Base-by-base conservation (phyloP, 2,113 vertebrate genomes). In the Heloderma charlesbogerti region DNA sequence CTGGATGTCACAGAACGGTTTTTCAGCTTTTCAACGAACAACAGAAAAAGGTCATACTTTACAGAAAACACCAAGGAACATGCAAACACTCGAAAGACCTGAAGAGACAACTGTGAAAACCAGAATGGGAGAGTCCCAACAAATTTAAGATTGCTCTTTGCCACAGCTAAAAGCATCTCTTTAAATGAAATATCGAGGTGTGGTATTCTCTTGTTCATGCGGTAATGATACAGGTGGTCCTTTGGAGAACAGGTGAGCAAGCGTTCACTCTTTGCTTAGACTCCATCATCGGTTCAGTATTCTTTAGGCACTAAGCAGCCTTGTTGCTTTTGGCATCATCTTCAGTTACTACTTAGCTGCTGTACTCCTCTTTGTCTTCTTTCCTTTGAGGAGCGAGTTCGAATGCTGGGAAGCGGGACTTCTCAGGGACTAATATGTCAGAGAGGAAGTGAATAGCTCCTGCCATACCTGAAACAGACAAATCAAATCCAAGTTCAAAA, bases 401-500 rank as follows among this genome's bases (percentile, higher is more conserved):
- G 97, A 99, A 99, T 0, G 99, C 99, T 57, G 99, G 99, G 93
- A 99, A 99, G 94, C 96, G 96, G 69, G 99, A 98, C 1, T 97
- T 96, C 94, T 99, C 98, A 0, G 99, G 99, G 25, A 95, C 95
- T 16, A 96, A 91, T 94, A 99, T 86, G 84, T 99, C 99, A 0
- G 99, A 99, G 15, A 99, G 98, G 95, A 98, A 99, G 95, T 99
- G 97, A 95, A 99, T 97, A 16, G 99, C 96, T 66, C 99, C 99
- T 0, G 99, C 99, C 99, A 99, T 99, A 83, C 99, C 99, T 99
- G 94, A 90, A 96, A 96, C 0, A 45, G 1, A 92, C 2, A 90
- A 89, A 94, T 27, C 10, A 67, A 37, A 67, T n/a, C 15, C 88
- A 22, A 86, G 12, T 0, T 69, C 20, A 90, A 67, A 88, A 29